A percentile compares a stretch with the other conserved stretches of the same genome.
phyloP scores from a whole-genome alignment of 2,797 vertebrate species.

The Echeneis naucrates region DNA sequence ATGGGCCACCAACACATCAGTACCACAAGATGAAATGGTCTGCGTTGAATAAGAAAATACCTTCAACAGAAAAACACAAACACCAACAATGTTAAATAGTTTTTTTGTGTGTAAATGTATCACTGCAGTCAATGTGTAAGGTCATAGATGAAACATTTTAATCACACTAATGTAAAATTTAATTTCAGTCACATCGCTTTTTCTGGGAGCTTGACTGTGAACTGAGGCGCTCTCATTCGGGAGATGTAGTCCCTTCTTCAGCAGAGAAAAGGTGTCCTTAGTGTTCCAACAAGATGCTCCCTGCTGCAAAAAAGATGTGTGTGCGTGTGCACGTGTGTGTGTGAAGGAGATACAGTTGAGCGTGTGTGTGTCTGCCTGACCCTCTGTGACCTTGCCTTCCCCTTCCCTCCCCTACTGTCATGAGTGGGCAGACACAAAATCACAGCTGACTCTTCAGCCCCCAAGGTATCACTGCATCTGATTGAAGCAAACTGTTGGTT shows the following conservation, averaged over 20 bases:
- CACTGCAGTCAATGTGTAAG: neutral
- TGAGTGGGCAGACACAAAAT: constrained; percentile 62
- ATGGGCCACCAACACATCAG: neutral
- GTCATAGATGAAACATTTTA: neutral
- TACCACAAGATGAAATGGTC: neutral
- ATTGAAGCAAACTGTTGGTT: constrained; percentile 45
- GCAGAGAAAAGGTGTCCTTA: constrained; percentile 22
- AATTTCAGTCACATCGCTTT: neutral
- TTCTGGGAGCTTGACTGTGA: neutral
- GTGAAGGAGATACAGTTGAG: neutral
- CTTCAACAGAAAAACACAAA: neutral
- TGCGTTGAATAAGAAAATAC: neutral
- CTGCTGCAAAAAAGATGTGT: constrained; percentile 8
- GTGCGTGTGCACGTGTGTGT: neutral
- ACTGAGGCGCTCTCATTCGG: neutral
- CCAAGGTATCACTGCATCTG: constrained; percentile 56
- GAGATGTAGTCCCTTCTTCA: constrained; percentile 15
- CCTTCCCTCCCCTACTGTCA: constrained; percentile 54
- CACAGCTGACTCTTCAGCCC: constrained; percentile 58
- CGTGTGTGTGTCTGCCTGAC: constrained; percentile 23
- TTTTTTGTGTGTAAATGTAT: neutral
- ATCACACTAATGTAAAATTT: neutral
- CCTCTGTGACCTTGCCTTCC: constrained; percentile 53
- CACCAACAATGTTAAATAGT: neutral
- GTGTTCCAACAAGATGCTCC: constrained; percentile 35